Base-by-base conservation (phyloP, 2,888 invertebrate genomes). In the Thereva nobilitata region DNA sequence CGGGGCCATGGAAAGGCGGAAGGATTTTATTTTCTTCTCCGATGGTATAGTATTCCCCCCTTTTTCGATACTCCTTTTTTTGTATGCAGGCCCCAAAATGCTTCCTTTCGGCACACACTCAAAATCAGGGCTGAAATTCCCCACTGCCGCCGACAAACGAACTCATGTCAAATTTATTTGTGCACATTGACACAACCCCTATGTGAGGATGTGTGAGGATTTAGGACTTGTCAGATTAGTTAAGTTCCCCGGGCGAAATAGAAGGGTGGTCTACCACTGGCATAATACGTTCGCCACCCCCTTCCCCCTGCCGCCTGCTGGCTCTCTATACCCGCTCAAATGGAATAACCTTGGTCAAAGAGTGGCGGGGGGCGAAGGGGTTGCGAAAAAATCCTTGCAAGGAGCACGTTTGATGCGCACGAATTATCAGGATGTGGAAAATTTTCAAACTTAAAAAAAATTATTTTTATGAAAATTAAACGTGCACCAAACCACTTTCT, bases 321-420 rank as follows among this genome's bases (percentile, higher is more conserved):
- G 50, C 40, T 50, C 50, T 50, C 41, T 50, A 23, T 61, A 40
- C 50, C 50, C 50, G 10, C 10, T 34, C 23, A 50, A 35, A 50
- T 61, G 50, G 49, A 40, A 50, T 40, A 45, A 61, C 61, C 23
- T 23, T 23, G 23, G 23, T 23, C 23, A 23, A 23, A 23, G 23
- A 2, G 23, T 23, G 54, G 10, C 50, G 34, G 5, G 5, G 35
- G 35, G 23, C 12, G n/a, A n/a, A 53, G 34, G 23, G 37, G 42
- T 44, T 64, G 54, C 45, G 45, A 38, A 44, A 64, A 38, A 77
- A 76, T 77, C 74, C 75, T 76, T 76, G 75, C 72, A 71, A 73
- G 76, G 75, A 77, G 77, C 78, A 78, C 79, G 77, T 78, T 77
- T 77, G 76, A 76, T 77, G 74, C 77, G 78, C 79, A 78, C 79